These are phyloP conservation scores for Troides oblongomaculatus DNA, from an alignment of 2,888 invertebrate genomes.

Conservation along the genomic window DNA sequence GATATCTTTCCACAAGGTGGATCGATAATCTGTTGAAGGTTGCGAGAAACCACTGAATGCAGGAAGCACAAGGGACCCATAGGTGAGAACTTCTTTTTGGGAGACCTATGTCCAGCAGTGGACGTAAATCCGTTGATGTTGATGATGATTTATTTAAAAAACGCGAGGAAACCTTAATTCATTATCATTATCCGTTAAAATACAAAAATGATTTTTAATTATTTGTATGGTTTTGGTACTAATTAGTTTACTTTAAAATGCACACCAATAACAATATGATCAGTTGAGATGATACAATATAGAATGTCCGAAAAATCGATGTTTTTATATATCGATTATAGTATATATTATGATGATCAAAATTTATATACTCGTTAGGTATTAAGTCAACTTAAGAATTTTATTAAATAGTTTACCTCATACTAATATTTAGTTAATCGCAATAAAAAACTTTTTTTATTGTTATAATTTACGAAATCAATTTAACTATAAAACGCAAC, in stretches of 20 bases:
- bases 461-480: background rate
- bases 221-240: slow-evolving; percentile 14
- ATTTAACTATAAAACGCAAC: background rate
- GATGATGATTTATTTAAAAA: background rate
- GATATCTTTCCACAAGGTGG: too few relatives aligned
- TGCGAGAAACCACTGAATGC: too few relatives aligned
- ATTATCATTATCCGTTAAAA: slow-evolving; percentile 22
- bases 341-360: slow-evolving; percentile 60
- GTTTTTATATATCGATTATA: slow-evolving; percentile 30
- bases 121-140: too few relatives aligned
- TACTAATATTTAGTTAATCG: background rate
- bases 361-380: slow-evolving; percentile 58
- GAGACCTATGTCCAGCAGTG: too few relatives aligned
- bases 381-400: slow-evolving; percentile 30
- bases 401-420: background rate
- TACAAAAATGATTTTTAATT: background rate
- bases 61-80: too few relatives aligned
- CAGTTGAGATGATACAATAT: background rate
- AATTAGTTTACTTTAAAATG: slow-evolving; percentile 8
- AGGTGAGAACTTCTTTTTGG: too few relatives aligned
- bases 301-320: background rate
- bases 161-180: background rate
- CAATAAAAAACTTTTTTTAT: background rate
- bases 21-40: too few relatives aligned
- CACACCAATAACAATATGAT: background rate